Evolutionary conservation across 2,113 vertebrate species (phyloP).

Genomic region (Cyphomyrus discorhynchus): DNA sequence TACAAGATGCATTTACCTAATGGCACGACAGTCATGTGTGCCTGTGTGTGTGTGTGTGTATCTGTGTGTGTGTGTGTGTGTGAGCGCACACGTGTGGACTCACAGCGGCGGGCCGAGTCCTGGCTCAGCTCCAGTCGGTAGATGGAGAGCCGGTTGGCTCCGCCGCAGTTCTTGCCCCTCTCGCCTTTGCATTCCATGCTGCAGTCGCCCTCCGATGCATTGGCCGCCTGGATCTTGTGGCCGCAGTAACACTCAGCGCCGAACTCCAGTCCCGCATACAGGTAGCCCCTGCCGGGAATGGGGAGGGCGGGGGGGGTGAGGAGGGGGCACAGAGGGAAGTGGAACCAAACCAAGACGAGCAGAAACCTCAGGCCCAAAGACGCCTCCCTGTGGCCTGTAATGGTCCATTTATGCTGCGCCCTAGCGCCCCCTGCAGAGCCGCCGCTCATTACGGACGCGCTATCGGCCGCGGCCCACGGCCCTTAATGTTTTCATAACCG

Average conservation of each 20-base stretch:
- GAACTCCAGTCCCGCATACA: constrained; percentile 89
- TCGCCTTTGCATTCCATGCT: constrained; percentile 95
- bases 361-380: background rate
- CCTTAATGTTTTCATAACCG: background rate
- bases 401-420: background rate
- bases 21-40: background rate
- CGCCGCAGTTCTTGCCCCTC: constrained; percentile 74
- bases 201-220: constrained; percentile 77
- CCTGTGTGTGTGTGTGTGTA: background rate
- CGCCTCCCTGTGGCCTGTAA: background rate
- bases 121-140: constrained; percentile 91
- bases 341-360: background rate
- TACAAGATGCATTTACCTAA: background rate
- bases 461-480: background rate
- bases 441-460: background rate
- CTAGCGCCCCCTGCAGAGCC: too few species aligned
- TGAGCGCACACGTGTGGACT: constrained; percentile 43
- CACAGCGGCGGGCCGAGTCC: constrained; percentile 85
- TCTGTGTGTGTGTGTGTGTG: background rate
- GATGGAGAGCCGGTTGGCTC: constrained; percentile 84
- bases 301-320: background rate
- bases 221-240: constrained; percentile 83
- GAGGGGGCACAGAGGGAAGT: background rate
- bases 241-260: constrained; percentile 95
- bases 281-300: constrained; percentile 73